Percentiles rank a stretch among this genome's conserved stretches.
These are phyloP conservation scores for Tamias sibiricus DNA, from an alignment of 2,113 vertebrate species.

Conservation along the genomic window DNA sequence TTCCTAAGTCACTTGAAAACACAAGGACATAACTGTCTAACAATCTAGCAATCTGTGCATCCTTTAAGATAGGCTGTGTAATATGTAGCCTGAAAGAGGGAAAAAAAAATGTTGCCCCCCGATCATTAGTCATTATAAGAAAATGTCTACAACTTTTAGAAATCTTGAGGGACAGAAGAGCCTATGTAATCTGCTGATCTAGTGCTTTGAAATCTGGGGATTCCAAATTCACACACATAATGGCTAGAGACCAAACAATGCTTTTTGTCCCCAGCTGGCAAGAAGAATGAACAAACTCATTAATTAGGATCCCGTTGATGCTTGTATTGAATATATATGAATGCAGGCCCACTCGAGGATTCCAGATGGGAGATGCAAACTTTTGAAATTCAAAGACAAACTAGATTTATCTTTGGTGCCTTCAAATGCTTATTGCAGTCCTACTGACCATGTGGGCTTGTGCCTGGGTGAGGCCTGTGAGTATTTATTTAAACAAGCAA, in stretches of 20 bases:
- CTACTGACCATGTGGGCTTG: not conserved
- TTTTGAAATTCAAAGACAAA: conserved; percentile 57
- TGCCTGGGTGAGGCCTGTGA: not conserved
- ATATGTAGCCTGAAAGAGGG: not conserved
- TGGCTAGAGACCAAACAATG: conserved; percentile 70
- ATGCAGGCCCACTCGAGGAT: conserved; percentile 23
- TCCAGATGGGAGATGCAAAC: conserved; percentile 69
- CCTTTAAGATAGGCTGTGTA: not conserved
- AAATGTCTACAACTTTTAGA: not conserved
- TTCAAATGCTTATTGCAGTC: not conserved
- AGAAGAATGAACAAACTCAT: conserved; percentile 71
- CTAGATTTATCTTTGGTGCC: conserved; percentile 53
- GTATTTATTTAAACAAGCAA: conserved; percentile 11
- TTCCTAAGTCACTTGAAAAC: conserved; percentile 51
- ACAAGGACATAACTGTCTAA: not conserved
- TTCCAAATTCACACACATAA: conserved; percentile 58
- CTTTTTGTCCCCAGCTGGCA: conserved; percentile 72
- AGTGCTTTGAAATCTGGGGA: conserved; percentile 65
- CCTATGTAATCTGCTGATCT: conserved; percentile 51
- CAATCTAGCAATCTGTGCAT: not conserved
- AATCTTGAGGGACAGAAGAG: not conserved
- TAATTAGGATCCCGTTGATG: conserved; percentile 67
- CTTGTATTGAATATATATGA: conserved; percentile 60
- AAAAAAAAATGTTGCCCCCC: not conserved
- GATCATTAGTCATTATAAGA: conserved; percentile 35